phyloP scores from a whole-genome alignment of 2,888 invertebrate species.

The Abscondita cerata region DNA sequence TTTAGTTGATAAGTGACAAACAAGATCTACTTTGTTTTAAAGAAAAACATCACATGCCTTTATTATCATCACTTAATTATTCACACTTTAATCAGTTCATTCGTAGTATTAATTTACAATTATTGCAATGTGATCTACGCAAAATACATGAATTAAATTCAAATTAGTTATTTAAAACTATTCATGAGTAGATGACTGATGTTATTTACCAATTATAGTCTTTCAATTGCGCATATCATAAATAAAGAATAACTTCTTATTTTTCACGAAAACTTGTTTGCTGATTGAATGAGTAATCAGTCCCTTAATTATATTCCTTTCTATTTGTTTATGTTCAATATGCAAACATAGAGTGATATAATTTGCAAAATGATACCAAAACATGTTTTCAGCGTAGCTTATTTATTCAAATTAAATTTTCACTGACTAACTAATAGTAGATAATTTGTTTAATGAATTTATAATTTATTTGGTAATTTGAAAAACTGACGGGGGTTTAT shows the following conservation, averaged over 20 bases:
- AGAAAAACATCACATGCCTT: neutral
- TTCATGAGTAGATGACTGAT: constrained; percentile 14
- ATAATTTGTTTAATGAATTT: too few species aligned
- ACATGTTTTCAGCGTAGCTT: too few species aligned
- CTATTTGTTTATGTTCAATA: too few species aligned
- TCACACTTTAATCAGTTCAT: neutral
- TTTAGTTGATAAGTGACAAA: too few species aligned
- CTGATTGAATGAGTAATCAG: constrained; percentile 2
- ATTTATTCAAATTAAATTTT: too few species aligned
- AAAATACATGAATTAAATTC: neutral
- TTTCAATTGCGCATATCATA: constrained; percentile 15
- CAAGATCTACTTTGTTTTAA: neutral
- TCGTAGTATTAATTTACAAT: constrained; percentile 8
- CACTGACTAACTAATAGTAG: too few species aligned
- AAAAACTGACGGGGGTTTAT: too few species aligned
- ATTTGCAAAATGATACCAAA: too few species aligned
- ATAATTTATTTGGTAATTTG: too few species aligned
- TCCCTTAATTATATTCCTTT: neutral
- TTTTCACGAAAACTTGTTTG: constrained; percentile 9
- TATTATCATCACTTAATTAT: neutral
- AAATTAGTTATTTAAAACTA: constrained; percentile 9
- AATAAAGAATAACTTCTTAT: constrained; percentile 13
- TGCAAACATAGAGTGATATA: too few species aligned
- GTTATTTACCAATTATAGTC: constrained; percentile 10
- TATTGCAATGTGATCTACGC: neutral